phyloP scores from a whole-genome alignment of 92 coral and sea anemone genomes.

The Epizoanthus rinbou region DNA sequence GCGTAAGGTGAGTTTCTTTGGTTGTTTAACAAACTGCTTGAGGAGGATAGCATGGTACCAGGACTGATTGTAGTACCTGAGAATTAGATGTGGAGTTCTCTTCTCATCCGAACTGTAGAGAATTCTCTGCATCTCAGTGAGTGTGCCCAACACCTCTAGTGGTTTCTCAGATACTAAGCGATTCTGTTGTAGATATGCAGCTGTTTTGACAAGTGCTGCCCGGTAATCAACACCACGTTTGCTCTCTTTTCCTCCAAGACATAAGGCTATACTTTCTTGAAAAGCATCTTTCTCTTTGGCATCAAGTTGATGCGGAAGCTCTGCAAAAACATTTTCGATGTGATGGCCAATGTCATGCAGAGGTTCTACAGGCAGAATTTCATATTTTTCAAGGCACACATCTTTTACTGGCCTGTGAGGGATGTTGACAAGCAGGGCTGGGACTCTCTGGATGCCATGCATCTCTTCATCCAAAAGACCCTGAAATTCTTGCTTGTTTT shows the following conservation, averaged over 20 bases:
- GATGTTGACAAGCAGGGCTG: no score
- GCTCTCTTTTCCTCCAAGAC: slow-evolving; percentile 41
- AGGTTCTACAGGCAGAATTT: slow-evolving; percentile 6
- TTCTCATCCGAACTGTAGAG: slow-evolving; percentile 29
- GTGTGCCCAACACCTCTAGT: slow-evolving; percentile 35
- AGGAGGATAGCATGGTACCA: slow-evolving; percentile 44
- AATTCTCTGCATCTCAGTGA: slow-evolving; percentile 52
- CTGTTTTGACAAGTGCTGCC: slow-evolving; percentile 40
- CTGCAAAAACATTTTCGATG: slow-evolving; percentile 40
- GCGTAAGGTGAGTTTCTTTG: slow-evolving; percentile 33
- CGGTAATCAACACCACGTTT: slow-evolving; percentile 49
- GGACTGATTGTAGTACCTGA: slow-evolving; percentile 34
- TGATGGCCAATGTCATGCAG: neutral
- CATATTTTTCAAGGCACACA: slow-evolving; percentile 32
- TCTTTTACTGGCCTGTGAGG: neutral
- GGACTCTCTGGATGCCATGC: no score
- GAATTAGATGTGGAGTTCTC: slow-evolving; percentile 33
- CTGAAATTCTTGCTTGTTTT: no score
- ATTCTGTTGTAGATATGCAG: slow-evolving; percentile 6
- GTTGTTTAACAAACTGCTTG: slow-evolving; percentile 25
- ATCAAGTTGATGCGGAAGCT: slow-evolving; percentile 45
- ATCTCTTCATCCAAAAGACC: no score
- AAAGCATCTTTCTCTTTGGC: slow-evolving; percentile 28
- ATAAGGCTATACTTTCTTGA: slow-evolving; percentile 8
- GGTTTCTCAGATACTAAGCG: slow-evolving; percentile 22